A percentile compares a stretch with the other conserved stretches of the same genome.
phyloP scores from a whole-genome alignment of 2,797 vertebrate genomes.

The Champsocephalus esox region DNA sequence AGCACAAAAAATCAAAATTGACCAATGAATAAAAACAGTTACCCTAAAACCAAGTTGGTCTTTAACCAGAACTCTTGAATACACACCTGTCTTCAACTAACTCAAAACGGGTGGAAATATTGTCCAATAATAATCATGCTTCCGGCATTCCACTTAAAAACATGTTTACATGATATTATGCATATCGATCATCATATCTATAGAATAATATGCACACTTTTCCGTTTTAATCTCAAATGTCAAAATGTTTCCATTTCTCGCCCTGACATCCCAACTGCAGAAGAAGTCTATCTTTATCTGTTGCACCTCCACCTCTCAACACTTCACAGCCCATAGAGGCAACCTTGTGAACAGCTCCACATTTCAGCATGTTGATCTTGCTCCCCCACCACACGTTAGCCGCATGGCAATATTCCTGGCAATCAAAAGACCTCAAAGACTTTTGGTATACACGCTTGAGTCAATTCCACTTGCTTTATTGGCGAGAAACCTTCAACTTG shows the following conservation, averaged over 20 bases:
- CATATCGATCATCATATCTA: not conserved
- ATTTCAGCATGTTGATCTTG: too few relatives aligned
- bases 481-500: too few relatives aligned
- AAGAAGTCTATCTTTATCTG: too few relatives aligned
- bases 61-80: not conserved
- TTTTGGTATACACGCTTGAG: not conserved
- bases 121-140: constrained; percentile 23
- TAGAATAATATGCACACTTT: constrained; percentile 11
- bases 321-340: too few relatives aligned
- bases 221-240: too few relatives aligned
- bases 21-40: too few relatives aligned
- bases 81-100: not conserved
- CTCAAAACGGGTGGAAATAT: constrained; percentile 6
- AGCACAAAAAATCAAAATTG: too few relatives aligned
- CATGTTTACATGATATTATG: not conserved
- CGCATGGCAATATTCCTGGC: not conserved
- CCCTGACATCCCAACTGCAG: too few relatives aligned
- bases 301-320: not conserved
- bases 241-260: too few relatives aligned
- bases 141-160: constrained; percentile 20
- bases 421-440: not conserved
- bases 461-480: too few relatives aligned
- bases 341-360: too few relatives aligned
- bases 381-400: not conserved
- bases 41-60: too few relatives aligned